Evolutionary conservation across 2,888 invertebrate genomes (phyloP), one percentile per base, ranked within the genome.

Genomic region (Pseudococcus viburni): DNA sequence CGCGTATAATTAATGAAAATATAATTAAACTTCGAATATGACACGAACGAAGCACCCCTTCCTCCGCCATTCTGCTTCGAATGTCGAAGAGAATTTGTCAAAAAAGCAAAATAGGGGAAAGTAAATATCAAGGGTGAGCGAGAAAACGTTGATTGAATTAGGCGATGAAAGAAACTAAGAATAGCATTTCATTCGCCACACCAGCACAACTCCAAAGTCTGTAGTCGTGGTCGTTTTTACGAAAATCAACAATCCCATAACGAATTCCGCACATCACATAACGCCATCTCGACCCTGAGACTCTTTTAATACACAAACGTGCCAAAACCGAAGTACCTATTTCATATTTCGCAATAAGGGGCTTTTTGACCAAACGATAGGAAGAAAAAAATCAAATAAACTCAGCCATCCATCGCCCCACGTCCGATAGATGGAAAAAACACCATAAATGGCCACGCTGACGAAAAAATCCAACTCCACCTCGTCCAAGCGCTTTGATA

Each of bases 51-150:
- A 64, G 64, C 64, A 64, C 11, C 19, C 64, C 9, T 5, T 11
- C 17, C 42, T 17, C 7, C 17, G 46, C 19, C 1, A 17, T 19
- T 46, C 11, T 5, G 19, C 6, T 0, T 42, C 42, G 80, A 2
- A 42, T 83, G 80, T 83, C 80, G 80, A 83, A 83, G 80, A 83
- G 80, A 83, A 83, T 83, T 83, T 83, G 80, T 83, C 80, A 83
- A 83, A 83, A 83, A 83, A 83, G 80, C 80, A 46, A 46, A 64
- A 64, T 64, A 83, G 42, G 80, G 39, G 80, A 83, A 83, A 83
- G 46, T 46, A 83, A 83, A 73, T 73, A 73, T 73, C 73, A 73
- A 46, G 80, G 80, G 80, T 46, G 46, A 83, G 80, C 39, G 33
- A 42, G 39, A 46, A 83, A 83, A 83, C 33, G 46, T 83, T 83